Evolutionary conservation across 2,797 vertebrate genomes (phyloP).

Genomic region (Poliocrania exsul): DNA sequence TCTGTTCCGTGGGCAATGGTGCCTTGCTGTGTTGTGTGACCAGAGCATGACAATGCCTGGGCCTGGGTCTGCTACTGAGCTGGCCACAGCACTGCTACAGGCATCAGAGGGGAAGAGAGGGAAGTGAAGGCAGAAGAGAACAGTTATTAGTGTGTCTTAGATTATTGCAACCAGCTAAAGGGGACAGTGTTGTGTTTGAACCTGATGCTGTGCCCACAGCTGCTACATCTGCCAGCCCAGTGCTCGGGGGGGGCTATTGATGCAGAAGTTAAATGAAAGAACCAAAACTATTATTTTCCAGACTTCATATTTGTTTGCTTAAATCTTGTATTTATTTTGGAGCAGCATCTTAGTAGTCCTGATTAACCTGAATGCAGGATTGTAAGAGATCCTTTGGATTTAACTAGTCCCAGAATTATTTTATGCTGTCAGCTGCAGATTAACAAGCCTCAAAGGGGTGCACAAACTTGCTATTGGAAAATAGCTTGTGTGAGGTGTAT

Average conservation of each 20-base stretch:
- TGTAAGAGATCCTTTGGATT: neutral
- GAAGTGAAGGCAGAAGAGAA: neutral
- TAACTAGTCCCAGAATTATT: neutral
- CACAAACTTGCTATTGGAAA: neutral
- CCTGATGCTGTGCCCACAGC: neutral
- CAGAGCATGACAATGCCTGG: neutral
- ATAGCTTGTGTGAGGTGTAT: neutral
- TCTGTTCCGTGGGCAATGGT: neutral
- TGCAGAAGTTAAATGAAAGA: neutral
- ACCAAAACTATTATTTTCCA: neutral
- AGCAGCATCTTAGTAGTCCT: neutral
- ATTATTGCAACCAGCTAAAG: neutral
- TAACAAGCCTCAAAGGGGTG: neutral
- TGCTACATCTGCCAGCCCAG: neutral
- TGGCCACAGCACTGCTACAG: neutral
- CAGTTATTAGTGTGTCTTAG: neutral
- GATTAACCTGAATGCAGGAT: neutral
- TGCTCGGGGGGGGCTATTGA: neutral
- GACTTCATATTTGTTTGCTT: neutral
- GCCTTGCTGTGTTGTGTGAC: neutral
- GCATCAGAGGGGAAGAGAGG: neutral
- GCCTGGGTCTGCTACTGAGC: neutral
- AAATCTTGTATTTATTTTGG: neutral
- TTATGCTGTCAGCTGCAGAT: neutral
- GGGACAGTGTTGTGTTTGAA: neutral